phyloP scores from a whole-genome alignment of 2,797 vertebrate species.

The Amblyraja radiata region DNA sequence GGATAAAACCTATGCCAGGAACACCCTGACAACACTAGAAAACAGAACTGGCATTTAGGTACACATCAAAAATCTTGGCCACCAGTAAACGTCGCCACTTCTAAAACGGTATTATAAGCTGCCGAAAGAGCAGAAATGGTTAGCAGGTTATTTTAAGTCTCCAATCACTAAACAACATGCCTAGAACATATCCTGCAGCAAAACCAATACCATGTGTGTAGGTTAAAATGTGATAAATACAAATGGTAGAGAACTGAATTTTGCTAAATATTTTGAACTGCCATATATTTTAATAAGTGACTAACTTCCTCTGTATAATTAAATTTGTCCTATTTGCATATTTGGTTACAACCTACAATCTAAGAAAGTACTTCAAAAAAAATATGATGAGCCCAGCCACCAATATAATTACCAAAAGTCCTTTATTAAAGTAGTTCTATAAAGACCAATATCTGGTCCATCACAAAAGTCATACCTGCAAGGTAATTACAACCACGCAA shows the following conservation, averaged over 20 bases:
- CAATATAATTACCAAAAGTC: neutral
- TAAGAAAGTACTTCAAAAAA: neutral
- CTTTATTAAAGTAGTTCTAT: neutral
- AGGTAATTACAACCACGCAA: neutral
- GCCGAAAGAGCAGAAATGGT: neutral
- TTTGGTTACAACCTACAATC: neutral
- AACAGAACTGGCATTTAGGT: neutral
- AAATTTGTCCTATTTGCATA: neutral
- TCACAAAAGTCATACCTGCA: neutral
- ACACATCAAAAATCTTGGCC: neutral
- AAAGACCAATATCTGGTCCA: neutral
- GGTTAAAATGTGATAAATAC: neutral
- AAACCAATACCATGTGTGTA: neutral
- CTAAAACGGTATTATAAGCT: neutral
- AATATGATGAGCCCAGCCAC: neutral
- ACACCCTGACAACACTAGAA: neutral
- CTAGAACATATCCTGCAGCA: neutral
- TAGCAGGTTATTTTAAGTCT: neutral
- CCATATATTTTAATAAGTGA: neutral
- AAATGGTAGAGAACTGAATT: neutral
- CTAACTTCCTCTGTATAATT: neutral
- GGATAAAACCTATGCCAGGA: neutral
- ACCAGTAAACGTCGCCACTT: neutral
- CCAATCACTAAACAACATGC: neutral
- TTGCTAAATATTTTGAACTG: neutral